Evolutionary conservation across 2,797 vertebrate genomes (phyloP).

Genomic region (Emys orbicularis): DNA sequence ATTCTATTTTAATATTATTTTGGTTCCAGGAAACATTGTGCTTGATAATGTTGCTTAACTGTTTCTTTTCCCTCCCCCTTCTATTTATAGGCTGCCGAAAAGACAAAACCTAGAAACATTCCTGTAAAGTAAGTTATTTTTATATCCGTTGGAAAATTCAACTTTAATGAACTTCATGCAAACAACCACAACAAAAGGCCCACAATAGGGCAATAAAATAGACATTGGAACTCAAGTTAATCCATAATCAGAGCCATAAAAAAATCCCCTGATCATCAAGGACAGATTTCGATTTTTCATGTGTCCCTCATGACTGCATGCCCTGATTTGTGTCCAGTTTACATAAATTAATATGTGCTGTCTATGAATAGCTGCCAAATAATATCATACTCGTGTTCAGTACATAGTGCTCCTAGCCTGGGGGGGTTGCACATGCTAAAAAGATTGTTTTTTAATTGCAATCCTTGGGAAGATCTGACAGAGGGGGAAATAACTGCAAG

Average conservation of each 20-base stretch:
- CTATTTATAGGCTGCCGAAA: slow-evolving; percentile 87
- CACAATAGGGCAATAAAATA: slow-evolving; percentile 11
- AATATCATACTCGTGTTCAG: slow-evolving; percentile 73
- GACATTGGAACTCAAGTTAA: slow-evolving; percentile 50
- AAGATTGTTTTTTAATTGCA: slow-evolving; percentile 81
- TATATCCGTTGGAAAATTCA: slow-evolving; percentile 52
- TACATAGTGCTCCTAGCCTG: slow-evolving; percentile 67
- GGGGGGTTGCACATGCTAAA: slow-evolving; percentile 76
- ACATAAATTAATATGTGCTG: slow-evolving; percentile 75
- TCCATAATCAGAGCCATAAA: slow-evolving; percentile 40
- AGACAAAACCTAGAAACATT: slow-evolving; percentile 87
- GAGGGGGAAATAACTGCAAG: slow-evolving; percentile 58
- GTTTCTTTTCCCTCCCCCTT: slow-evolving; percentile 72
- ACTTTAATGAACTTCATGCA: slow-evolving; percentile 34
- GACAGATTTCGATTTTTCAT: slow-evolving; percentile 43
- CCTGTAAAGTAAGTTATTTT: slow-evolving; percentile 88
- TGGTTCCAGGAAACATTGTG: slow-evolving; percentile 35
- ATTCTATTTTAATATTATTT: slow-evolving; percentile 1
- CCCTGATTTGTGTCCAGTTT: slow-evolving; percentile 71
- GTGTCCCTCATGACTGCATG: slow-evolving; percentile 51
- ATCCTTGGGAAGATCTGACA: slow-evolving; percentile 71
- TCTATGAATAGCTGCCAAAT: slow-evolving; percentile 77
- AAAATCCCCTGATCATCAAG: slow-evolving; percentile 29
- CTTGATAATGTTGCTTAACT: slow-evolving; percentile 68
- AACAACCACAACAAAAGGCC: slow-evolving; percentile 18